These are phyloP conservation scores for Drosophila barbarae DNA, from an alignment of 2,888 invertebrate genomes.

Conservation along the genomic window DNA sequence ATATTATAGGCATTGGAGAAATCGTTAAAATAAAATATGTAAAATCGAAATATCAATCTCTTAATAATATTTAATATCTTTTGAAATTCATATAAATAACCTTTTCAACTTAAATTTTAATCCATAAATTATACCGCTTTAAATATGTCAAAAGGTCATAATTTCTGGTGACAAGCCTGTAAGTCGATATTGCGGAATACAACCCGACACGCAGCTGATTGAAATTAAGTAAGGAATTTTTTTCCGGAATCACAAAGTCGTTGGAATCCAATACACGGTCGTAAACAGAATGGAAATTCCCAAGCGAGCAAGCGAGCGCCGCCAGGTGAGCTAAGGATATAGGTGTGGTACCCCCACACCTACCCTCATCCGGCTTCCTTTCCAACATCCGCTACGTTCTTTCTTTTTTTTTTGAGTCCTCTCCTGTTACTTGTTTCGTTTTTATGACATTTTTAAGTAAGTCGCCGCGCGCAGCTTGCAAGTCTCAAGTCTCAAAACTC, in stretches of 20 bases:
- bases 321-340: constrained; percentile 12
- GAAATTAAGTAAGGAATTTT: constrained; percentile 29
- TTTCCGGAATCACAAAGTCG: constrained; percentile 32
- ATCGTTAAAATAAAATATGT: no score
- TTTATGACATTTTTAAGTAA: constrained; percentile 71
- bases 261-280: constrained; percentile 31
- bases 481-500: constrained; percentile 27
- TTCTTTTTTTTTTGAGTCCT: constrained; percentile 7
- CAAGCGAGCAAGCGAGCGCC: not conserved
- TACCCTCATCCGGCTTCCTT: not conserved
- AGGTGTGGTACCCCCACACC: constrained; percentile 3
- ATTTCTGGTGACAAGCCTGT: not conserved
- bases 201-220: constrained; percentile 16
- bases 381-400: not conserved
- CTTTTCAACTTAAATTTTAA: not conserved
- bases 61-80: not conserved
- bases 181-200: constrained; percentile 5
- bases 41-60: not conserved
- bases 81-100: not conserved
- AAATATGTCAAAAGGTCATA: constrained; percentile 5
- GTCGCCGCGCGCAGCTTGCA: constrained; percentile 60
- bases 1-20: no score
- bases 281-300: constrained; percentile 17
- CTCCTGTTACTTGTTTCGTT: constrained; percentile 49
- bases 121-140: not conserved